These are phyloP conservation scores for Hemiscyllium ocellatum DNA, from an alignment of 2,113 vertebrate species.

Conservation along the genomic window DNA sequence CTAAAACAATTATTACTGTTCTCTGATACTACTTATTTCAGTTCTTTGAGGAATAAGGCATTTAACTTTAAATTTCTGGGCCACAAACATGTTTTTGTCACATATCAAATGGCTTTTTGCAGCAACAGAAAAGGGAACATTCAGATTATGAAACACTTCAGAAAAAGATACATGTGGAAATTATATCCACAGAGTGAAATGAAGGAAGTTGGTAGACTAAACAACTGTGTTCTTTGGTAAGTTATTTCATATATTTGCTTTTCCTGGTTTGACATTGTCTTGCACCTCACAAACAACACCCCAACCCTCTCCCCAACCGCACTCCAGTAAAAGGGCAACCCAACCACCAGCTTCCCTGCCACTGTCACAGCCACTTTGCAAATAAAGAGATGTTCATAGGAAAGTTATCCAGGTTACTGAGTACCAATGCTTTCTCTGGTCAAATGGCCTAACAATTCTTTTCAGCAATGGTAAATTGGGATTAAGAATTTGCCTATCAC, in stretches of 20 bases:
- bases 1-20: background rate
- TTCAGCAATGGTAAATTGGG: background rate
- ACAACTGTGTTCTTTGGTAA: background rate
- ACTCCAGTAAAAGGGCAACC: background rate
- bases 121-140: background rate
- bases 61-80: background rate
- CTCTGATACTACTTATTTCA: conserved; percentile 11
- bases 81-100: conserved; percentile 5
- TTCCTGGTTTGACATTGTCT: background rate
- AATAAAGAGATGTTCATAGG: background rate
- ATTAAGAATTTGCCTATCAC: background rate
- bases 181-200: background rate
- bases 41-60: background rate
- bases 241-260: background rate
- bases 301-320: background rate
- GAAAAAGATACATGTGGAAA: background rate
- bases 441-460: background rate
- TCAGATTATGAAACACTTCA: background rate
- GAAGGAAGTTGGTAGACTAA: background rate
- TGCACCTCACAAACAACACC: background rate
- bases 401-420: background rate
- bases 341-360: background rate
- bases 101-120: conserved; percentile 11
- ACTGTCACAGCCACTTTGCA: background rate
- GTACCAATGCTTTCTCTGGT: background rate